phyloP scores from a whole-genome alignment of 1,140 invertebrate species.

The Magallana gigas region DNA sequence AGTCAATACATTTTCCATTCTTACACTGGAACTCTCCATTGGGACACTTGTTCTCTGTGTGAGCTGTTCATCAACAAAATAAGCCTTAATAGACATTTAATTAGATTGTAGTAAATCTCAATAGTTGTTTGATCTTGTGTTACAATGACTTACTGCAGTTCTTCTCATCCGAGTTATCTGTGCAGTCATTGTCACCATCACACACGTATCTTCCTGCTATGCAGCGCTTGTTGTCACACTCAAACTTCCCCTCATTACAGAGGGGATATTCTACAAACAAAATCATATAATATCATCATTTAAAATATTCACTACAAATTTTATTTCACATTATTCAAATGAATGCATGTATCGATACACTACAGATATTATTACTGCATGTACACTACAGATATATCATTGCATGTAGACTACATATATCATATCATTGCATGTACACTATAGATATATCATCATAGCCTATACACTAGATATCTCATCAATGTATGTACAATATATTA shows the following conservation, averaged over 20 bases:
- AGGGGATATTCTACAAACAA: conserved; percentile 68
- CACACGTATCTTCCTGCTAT: conserved; percentile 93
- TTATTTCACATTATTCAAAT: too few relatives aligned
- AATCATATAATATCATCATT: not conserved
- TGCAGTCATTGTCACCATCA: conserved; percentile 92
- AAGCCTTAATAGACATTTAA: not conserved
- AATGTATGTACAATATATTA: too few relatives aligned
- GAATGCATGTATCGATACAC: too few relatives aligned
- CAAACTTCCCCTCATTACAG: conserved; percentile 87
- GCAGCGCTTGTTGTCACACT: conserved; percentile 93
- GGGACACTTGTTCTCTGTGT: conserved; percentile 84
- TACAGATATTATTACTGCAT: too few relatives aligned
- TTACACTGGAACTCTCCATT: conserved; percentile 92
- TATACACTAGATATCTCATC: not conserved
- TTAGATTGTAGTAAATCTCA: not conserved
- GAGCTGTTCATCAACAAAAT: conserved; percentile 64
- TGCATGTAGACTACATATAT: too few relatives aligned
- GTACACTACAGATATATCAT: too few relatives aligned
- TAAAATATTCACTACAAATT: not conserved
- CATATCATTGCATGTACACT: not conserved
- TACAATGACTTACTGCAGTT: conserved; percentile 32
- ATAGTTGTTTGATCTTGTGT: too few relatives aligned
- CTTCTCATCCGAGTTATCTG: conserved; percentile 74
- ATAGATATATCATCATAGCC: not conserved
- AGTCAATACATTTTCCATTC: conserved; percentile 93